These are phyloP conservation scores for Eriocheir sinensis DNA, from an alignment of 1,140 invertebrate species.

Conservation along the genomic window DNA sequence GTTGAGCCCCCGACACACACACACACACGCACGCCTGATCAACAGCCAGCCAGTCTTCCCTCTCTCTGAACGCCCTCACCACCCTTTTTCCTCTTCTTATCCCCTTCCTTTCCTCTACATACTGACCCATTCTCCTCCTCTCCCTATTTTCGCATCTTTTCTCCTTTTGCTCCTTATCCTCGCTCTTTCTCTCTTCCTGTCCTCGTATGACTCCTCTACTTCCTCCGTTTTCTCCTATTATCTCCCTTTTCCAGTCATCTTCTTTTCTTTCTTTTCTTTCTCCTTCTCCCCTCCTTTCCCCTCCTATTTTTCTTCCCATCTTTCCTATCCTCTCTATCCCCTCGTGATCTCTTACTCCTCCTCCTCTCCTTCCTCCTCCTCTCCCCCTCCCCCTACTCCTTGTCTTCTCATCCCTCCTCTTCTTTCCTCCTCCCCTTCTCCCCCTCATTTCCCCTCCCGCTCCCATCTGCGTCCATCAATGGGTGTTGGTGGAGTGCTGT, in stretches of 20 bases:
- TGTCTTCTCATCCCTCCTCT: not conserved
- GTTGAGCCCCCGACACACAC: not conserved
- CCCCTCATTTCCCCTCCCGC: not conserved
- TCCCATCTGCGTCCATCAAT: slow-evolving; percentile 1
- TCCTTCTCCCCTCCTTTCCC: slow-evolving; percentile 8
- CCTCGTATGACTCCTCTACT: not conserved
- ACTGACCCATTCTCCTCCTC: not conserved
- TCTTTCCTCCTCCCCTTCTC: no score
- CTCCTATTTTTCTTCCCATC: not conserved
- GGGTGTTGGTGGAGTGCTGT: not conserved
- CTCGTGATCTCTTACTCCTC: not conserved
- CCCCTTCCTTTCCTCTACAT: not conserved
- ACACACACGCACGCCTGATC: not conserved
- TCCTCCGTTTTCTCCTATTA: not conserved
- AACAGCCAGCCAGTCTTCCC: not conserved
- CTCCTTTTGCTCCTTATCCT: not conserved
- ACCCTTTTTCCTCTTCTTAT: not conserved
- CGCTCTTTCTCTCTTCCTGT: not conserved
- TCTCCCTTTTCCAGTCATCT: not conserved
- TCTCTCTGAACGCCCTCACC: not conserved
- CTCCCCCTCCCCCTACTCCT: not conserved
- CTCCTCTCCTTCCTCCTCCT: not conserved
- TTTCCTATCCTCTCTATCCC: not conserved
- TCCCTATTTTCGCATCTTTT: not conserved
- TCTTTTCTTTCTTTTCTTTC: slow-evolving; percentile 31